phyloP scores from a whole-genome alignment of 2,113 vertebrate genomes.

The Pelecanus crispus region DNA sequence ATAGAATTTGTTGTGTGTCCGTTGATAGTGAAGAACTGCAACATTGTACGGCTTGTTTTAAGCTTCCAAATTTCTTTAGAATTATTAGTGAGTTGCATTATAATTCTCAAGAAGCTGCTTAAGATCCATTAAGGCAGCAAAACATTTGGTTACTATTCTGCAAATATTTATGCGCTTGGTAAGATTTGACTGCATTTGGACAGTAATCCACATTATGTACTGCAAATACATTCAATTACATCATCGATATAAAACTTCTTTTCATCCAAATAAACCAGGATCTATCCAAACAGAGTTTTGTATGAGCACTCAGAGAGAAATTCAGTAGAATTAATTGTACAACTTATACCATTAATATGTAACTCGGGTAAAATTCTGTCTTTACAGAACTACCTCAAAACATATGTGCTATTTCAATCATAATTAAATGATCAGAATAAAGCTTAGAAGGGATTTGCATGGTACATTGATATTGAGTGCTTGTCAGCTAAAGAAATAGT shows the following conservation, averaged over 20 bases:
- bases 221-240: conserved; percentile 28
- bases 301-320: not conserved
- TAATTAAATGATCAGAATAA: not conserved
- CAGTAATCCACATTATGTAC: not conserved
- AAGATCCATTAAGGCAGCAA: not conserved
- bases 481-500: not conserved
- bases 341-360: not conserved
- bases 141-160: not conserved
- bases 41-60: not conserved
- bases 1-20: not conserved
- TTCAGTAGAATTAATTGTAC: not conserved
- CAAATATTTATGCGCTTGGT: not conserved
- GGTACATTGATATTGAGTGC: not conserved
- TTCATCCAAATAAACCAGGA: not conserved
- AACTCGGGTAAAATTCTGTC: not conserved
- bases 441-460: not conserved
- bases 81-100: not conserved
- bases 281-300: not conserved
- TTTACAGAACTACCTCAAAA: not conserved
- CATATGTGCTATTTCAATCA: not conserved
- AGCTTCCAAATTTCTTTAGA: not conserved
- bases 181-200: not conserved
- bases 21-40: not conserved
- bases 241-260: not conserved
- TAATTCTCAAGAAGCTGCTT: not conserved